phyloP scores from a whole-genome alignment of 2,797 vertebrate genomes.

The Crenichthys baileyi region DNA sequence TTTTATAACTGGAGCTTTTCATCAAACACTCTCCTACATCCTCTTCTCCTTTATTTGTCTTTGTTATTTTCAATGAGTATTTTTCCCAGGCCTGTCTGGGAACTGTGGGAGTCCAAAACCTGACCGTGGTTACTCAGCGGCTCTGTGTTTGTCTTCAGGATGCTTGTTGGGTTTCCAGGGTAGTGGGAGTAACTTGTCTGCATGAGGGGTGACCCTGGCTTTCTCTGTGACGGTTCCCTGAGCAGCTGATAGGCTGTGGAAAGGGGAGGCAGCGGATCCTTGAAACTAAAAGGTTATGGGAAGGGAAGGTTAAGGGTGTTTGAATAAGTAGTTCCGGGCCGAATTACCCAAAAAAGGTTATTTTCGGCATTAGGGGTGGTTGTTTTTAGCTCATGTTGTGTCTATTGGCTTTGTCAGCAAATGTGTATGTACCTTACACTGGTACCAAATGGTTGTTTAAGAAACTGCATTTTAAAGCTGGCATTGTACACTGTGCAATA shows the following conservation, averaged over 20 bases:
- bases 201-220: slow-evolving; percentile 70
- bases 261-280: slow-evolving; percentile 51
- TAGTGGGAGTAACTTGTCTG: slow-evolving; percentile 67
- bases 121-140: slow-evolving; percentile 52
- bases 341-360: slow-evolving; percentile 41
- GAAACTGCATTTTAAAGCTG: neutral
- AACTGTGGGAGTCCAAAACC: slow-evolving; percentile 65
- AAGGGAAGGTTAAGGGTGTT: slow-evolving; percentile 58
- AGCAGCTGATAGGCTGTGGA: slow-evolving; percentile 70
- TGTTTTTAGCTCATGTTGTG: slow-evolving; percentile 19
- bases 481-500: neutral
- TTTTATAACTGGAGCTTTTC: slow-evolving; percentile 27
- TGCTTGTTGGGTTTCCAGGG: slow-evolving; percentile 74
- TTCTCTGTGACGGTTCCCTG: slow-evolving; percentile 63
- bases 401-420: slow-evolving; percentile 3
- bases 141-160: slow-evolving; percentile 74
- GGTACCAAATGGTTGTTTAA: neutral
- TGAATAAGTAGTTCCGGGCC: slow-evolving; percentile 35
- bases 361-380: slow-evolving; percentile 39
- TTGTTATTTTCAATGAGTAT: slow-evolving; percentile 47
- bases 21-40: slow-evolving; percentile 43
- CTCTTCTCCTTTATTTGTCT: slow-evolving; percentile 51
- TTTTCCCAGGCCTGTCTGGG: slow-evolving; percentile 66
- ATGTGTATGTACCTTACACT: neutral
- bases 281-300: slow-evolving; percentile 70